Evolutionary conservation across 2,113 vertebrate species (phyloP).

Genomic region (Pachyramphus minor): DNA sequence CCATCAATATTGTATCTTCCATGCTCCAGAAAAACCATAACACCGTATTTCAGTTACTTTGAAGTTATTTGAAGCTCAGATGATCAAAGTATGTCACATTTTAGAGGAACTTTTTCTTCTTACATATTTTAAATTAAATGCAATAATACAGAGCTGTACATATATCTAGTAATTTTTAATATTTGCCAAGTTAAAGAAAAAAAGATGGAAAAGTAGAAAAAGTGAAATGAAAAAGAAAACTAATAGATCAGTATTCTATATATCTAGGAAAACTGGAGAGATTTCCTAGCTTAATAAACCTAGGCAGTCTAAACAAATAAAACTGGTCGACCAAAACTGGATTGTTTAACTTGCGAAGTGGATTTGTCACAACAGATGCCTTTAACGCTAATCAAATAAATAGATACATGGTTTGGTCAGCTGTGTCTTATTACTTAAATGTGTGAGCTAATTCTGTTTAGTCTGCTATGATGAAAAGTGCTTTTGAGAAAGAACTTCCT

Average conservation of each 20-base stretch:
- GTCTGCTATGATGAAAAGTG: constrained; percentile 17
- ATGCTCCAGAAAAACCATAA: neutral
- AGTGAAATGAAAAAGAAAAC: neutral
- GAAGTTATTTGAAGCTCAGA: neutral
- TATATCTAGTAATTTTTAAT: neutral
- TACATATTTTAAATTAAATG: neutral
- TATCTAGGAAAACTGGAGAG: no score
- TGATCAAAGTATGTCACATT: constrained; percentile 27
- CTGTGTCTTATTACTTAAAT: constrained; percentile 63
- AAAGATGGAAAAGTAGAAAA: neutral
- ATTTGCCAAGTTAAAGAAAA: neutral
- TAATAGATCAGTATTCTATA: neutral
- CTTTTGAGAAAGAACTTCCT: neutral
- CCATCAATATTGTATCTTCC: neutral
- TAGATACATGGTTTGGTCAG: constrained; percentile 67
- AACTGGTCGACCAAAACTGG: neutral
- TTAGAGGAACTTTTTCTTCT: neutral
- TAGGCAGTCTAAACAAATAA: neutral
- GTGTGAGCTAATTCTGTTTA: constrained; percentile 59
- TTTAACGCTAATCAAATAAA: constrained; percentile 61
- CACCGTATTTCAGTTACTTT: neutral
- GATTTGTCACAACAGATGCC: constrained; percentile 33
- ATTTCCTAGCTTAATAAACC: constrained; percentile 16
- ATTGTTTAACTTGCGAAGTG: constrained; percentile 19
- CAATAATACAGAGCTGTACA: neutral